These are phyloP conservation scores for Subanguina moxae DNA, from an alignment of 1,140 invertebrate species.

Conservation along the genomic window DNA sequence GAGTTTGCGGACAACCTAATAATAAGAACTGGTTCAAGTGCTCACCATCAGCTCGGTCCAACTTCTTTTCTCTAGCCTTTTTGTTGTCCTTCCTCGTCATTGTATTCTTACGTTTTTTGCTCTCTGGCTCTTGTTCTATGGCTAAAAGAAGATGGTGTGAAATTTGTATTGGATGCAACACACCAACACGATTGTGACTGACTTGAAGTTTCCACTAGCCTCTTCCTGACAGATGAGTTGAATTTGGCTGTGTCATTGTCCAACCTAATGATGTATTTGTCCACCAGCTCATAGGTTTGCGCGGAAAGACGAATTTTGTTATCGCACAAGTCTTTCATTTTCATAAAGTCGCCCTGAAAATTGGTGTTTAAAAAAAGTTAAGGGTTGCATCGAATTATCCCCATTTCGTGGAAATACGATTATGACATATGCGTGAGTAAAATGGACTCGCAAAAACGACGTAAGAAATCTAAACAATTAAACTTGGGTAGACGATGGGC, in stretches of 20 bases:
- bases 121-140: neutral
- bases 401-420: no score
- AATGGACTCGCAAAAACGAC: no score
- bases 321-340: constrained; percentile 16
- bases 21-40: neutral
- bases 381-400: no score
- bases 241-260: constrained; percentile 26
- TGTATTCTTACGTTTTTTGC: neutral
- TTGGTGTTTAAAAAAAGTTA: neutral
- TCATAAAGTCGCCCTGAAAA: constrained; percentile 10
- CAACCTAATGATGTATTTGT: constrained; percentile 25
- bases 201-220: neutral
- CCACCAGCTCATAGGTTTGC: constrained; percentile 26
- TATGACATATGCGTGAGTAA: no score
- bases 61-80: neutral
- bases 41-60: neutral
- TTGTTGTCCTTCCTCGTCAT: neutral
- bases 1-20: neutral
- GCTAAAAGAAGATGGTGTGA: neutral
- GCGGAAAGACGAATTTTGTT: constrained; percentile 21
- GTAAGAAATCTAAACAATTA: no score
- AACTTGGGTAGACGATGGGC: no score
- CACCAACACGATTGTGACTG: neutral
- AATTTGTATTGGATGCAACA: neutral
- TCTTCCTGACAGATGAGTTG: neutral